Conservation (phyloP, 2,113 vertebrate genomes). For the Serinus canaria region DNA sequence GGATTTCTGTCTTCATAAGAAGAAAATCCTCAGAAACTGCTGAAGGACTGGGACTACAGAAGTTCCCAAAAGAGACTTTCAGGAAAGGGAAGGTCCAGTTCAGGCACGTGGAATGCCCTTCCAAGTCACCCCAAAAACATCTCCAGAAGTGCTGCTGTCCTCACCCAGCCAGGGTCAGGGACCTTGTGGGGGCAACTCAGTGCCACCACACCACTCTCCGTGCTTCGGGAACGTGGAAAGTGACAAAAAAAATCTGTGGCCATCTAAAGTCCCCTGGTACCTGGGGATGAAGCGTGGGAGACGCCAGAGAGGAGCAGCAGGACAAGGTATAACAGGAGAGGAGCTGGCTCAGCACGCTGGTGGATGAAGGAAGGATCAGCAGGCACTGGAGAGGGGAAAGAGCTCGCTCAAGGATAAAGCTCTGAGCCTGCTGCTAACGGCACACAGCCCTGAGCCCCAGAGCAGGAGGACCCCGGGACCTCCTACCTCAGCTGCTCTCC, state of each 20-base stretch:
- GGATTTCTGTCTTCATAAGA: not conserved
- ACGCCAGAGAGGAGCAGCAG: not conserved
- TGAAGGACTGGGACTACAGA: not conserved
- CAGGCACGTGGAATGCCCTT: not conserved
- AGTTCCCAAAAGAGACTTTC: not conserved
- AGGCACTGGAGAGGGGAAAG: not conserved
- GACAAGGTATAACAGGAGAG: not conserved
- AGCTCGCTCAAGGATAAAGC: not conserved
- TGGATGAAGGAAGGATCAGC: not conserved
- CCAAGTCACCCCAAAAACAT: accelerated
- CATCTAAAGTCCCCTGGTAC: not conserved
- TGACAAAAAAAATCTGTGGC: not conserved
- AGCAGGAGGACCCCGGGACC: not conserved
- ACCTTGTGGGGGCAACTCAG: not conserved
- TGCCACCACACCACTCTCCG: not conserved
- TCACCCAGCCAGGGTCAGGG: not conserved
- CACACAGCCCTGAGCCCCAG: not conserved
- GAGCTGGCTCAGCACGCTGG: not conserved
- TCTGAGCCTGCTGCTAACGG: not conserved
- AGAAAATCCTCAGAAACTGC: not conserved
- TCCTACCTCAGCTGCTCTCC: slow-evolving; percentile 87
- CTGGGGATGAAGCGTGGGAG: not conserved
- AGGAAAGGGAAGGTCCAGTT: not conserved
- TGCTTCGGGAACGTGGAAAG: not conserved
- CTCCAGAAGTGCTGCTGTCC: not conserved